phyloP scores from a whole-genome alignment of 2,113 vertebrate genomes.

The Paralichthys olivaceus region DNA sequence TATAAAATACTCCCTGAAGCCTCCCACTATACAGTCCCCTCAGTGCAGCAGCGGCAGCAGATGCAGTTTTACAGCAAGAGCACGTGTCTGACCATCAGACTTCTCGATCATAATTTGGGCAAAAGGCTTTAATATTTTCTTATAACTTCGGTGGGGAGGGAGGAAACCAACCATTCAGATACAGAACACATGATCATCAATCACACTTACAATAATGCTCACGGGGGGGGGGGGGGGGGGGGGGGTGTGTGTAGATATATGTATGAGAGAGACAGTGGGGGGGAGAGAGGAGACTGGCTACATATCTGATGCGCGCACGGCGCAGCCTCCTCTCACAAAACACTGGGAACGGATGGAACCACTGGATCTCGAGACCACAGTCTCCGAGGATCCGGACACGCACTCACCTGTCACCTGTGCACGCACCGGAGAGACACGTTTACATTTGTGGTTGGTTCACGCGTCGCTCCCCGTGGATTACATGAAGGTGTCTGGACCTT shows the following conservation, averaged over 20 bases:
- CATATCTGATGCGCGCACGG: conserved; percentile 27
- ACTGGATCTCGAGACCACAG: conserved; percentile 37
- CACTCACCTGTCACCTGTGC: conserved; percentile 5
- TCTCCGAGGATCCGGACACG: conserved; percentile 10
- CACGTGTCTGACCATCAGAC: background rate
- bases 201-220: conserved; percentile 45
- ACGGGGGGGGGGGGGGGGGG: conserved; percentile 8
- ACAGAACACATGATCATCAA: conserved; percentile 35
- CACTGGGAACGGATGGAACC: conserved; percentile 32
- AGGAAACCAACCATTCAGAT: conserved; percentile 21
- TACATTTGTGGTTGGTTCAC: background rate
- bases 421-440: background rate
- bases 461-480: conserved; percentile 40
- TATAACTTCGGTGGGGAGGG: background rate
- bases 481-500: conserved; percentile 23
- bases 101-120: conserved; percentile 12
- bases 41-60: background rate
- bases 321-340: conserved; percentile 19
- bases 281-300: conserved; percentile 1
- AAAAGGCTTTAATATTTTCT: background rate
- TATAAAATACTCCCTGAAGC: conserved; percentile 12
- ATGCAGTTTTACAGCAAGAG: background rate
- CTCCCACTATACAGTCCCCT: conserved; percentile 1
- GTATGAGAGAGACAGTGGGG: conserved; percentile 7
- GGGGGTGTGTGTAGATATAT: conserved; percentile 17